Evolutionary conservation across 2,113 vertebrate genomes (phyloP).

Genomic region (Gymnocephalus cernua): DNA sequence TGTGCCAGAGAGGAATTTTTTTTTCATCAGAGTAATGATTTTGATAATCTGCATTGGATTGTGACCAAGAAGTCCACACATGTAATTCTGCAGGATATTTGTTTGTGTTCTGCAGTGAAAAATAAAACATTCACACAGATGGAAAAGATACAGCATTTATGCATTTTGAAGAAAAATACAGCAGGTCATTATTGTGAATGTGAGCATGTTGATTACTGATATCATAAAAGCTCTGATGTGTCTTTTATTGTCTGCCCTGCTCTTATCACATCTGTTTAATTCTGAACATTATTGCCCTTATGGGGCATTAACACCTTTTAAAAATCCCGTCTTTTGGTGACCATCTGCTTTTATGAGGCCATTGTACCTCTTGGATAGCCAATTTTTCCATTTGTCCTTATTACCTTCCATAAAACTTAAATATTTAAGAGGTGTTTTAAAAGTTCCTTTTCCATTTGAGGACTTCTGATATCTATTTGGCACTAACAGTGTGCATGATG

Average conservation of each 20-base stretch:
- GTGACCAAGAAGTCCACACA: slow-evolving; percentile 41
- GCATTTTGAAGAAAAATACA: slow-evolving; percentile 34
- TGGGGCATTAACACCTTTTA: slow-evolving; percentile 70
- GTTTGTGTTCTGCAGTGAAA: slow-evolving; percentile 18
- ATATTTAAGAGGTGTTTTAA: slow-evolving; percentile 78
- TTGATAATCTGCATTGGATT: slow-evolving; percentile 71
- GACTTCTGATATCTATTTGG: slow-evolving; percentile 67
- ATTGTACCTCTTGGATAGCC: slow-evolving; percentile 67
- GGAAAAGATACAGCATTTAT: slow-evolving; percentile 13
- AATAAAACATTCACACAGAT: slow-evolving; percentile 34
- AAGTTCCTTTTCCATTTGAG: slow-evolving; percentile 71
- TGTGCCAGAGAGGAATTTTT: slow-evolving; percentile 50
- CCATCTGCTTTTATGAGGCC: slow-evolving; percentile 81
- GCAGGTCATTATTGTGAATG: slow-evolving; percentile 42
- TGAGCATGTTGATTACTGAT: slow-evolving; percentile 61
- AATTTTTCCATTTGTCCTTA: slow-evolving; percentile 76
- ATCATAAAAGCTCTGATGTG: slow-evolving; percentile 67
- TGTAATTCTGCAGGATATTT: slow-evolving; percentile 44
- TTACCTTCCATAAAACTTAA: slow-evolving; percentile 76
- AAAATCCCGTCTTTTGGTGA: slow-evolving; percentile 70
- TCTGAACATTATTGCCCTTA: slow-evolving; percentile 66
- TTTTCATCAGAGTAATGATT: slow-evolving; percentile 70
- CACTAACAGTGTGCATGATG: slow-evolving; percentile 62
- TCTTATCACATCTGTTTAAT: slow-evolving; percentile 78
- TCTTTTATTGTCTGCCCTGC: slow-evolving; percentile 66